These are phyloP conservation scores for Brachyrhaphis roseni DNA, from an alignment of 2,797 vertebrate species.

Conservation along the genomic window DNA sequence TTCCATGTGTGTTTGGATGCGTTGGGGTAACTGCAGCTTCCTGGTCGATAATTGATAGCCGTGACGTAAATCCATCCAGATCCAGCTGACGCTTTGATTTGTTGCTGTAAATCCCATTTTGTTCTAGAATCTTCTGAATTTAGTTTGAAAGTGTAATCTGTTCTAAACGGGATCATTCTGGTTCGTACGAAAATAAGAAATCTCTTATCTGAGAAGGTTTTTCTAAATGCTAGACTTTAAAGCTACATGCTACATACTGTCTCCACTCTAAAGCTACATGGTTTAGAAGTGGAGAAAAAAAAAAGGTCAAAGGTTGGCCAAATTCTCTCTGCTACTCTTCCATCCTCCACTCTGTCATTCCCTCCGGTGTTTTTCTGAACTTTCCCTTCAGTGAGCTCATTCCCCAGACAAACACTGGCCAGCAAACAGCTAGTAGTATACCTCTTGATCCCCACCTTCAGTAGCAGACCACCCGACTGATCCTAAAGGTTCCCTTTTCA, in stretches of 20 bases:
- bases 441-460: neutral
- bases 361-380: conserved; percentile 20
- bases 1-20: conserved; percentile 22
- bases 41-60: neutral
- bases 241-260: too few species aligned
- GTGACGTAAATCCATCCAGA: neutral
- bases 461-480: neutral
- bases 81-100: neutral
- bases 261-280: too few species aligned
- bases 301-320: conserved; percentile 33
- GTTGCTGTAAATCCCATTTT: neutral
- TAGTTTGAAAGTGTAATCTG: neutral
- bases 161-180: conserved; percentile 4
- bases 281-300: conserved; percentile 14
- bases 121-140: neutral
- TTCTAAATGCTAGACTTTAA: neutral
- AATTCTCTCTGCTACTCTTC: conserved; percentile 18
- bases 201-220: neutral
- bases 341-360: conserved; percentile 25
- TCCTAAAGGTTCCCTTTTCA: neutral
- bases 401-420: neutral
- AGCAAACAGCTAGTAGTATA: neutral
- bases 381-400: conserved; percentile 2
- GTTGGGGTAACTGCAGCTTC: conserved; percentile 5
- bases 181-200: conserved; percentile 6